phyloP scores from a whole-genome alignment of 2,888 invertebrate species.

The Synergus itoensis region DNA sequence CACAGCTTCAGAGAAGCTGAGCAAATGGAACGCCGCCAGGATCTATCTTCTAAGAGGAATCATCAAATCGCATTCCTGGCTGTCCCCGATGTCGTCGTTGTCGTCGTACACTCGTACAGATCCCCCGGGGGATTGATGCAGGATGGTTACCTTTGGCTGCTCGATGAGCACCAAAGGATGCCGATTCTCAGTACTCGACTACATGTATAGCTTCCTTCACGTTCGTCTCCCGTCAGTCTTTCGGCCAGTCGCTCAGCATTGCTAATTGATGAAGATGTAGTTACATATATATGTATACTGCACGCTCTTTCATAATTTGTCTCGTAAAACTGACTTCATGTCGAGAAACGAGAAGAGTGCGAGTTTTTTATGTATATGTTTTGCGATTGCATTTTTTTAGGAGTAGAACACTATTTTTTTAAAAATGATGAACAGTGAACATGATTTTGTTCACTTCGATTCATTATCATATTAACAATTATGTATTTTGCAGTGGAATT shows the following conservation, averaged over 20 bases:
- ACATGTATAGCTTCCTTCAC: slow-evolving; percentile 39
- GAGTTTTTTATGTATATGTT: not conserved
- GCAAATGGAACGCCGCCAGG: slow-evolving; percentile 37
- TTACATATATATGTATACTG: not conserved
- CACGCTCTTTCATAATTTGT: slow-evolving; percentile 38
- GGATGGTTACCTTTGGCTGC: slow-evolving; percentile 34
- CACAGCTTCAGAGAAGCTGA: slow-evolving; percentile 6
- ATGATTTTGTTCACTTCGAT: no score
- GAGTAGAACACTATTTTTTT: no score
- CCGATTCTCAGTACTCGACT: slow-evolving; percentile 52
- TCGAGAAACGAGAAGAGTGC: slow-evolving; percentile 13
- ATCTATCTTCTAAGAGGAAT: slow-evolving; percentile 42
- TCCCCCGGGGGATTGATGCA: slow-evolving; percentile 52
- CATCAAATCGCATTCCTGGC: slow-evolving; percentile 70
- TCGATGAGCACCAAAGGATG: slow-evolving; percentile 55
- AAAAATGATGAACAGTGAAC: no score
- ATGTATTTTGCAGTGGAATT: not conserved
- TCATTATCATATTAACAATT: not conserved
- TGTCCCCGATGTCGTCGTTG: slow-evolving; percentile 58
- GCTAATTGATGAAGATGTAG: slow-evolving; percentile 40
- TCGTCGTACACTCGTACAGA: slow-evolving; percentile 51
- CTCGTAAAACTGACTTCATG: slow-evolving; percentile 21
- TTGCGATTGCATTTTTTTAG: not conserved
- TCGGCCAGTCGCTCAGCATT: slow-evolving; percentile 36
- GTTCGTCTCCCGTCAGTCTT: slow-evolving; percentile 34